These are phyloP conservation scores for Echinarachnius parma DNA, from an alignment of 53 echinoderm and acorn worm genomes.

Conservation along the genomic window DNA sequence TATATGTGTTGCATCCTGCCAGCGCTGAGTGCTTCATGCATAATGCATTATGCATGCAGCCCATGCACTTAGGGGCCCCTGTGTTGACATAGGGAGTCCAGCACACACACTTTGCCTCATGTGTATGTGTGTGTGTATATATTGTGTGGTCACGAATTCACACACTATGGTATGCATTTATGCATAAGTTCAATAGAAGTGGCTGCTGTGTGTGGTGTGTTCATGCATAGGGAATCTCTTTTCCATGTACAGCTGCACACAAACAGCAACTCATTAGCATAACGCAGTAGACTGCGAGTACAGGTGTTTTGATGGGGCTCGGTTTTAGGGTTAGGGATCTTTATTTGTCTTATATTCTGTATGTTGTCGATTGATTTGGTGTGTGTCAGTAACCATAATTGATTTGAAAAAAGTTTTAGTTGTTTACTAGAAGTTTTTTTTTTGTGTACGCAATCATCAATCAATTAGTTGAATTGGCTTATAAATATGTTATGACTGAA, in stretches of 20 bases:
- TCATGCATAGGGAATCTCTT: not conserved
- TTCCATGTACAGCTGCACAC: constrained; percentile 2
- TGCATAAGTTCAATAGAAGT: constrained; percentile 8
- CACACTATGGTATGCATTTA: constrained; percentile 42
- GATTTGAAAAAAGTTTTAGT: no score
- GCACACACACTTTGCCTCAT: constrained; percentile 3
- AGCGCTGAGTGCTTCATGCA: no score
- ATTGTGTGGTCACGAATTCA: not conserved
- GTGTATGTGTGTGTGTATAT: no score
- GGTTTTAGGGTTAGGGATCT: no score
- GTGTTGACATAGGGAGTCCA: not conserved
- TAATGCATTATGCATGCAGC: constrained; percentile 43
- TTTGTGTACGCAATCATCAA: no score
- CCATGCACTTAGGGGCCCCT: not conserved
- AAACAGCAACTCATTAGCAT: constrained; percentile 28
- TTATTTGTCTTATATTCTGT: no score
- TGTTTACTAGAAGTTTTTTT: no score
- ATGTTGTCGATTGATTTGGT: no score
- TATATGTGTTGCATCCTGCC: not conserved
- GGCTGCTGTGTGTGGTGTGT: not conserved
- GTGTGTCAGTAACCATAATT: not conserved
- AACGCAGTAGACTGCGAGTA: constrained; percentile 22
- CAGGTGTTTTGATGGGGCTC: constrained; percentile 6
- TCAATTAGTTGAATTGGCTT: no score
- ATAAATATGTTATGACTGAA: no score